Conservation (phyloP, 2,113 vertebrate genomes). For the Serilophus lunatus region DNA sequence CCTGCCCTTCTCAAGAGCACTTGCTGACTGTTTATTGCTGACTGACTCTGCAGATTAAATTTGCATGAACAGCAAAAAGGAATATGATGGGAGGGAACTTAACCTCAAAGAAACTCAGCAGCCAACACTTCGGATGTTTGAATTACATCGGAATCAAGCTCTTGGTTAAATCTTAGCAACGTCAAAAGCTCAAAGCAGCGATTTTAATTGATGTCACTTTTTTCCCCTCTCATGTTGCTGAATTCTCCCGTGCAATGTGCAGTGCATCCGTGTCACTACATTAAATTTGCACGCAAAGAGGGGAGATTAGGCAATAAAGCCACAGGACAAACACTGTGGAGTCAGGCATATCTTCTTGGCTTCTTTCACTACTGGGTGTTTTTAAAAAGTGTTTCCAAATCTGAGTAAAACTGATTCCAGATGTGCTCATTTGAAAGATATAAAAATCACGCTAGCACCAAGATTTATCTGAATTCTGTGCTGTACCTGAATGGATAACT, state of each 20-base stretch:
- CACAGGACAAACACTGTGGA: background rate
- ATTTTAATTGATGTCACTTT: conserved; percentile 10
- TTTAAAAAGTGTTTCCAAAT: conserved; percentile 1
- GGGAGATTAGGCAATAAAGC: background rate
- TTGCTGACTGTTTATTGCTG: background rate
- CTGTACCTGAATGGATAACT: conserved; percentile 17
- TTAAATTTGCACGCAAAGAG: background rate
- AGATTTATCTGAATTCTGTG: background rate
- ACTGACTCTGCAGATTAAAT: conserved; percentile 9
- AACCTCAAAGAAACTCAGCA: conserved; percentile 18
- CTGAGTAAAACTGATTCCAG: conserved; percentile 28
- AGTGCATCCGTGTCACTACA: background rate
- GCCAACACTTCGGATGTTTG: background rate
- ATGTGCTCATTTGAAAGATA: conserved; percentile 25
- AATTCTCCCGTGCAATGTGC: conserved; percentile 4
- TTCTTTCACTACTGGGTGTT: background rate
- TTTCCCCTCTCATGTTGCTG: background rate
- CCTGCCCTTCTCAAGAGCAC: background rate
- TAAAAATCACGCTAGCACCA: conserved; percentile 11
- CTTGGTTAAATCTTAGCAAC: conserved; percentile 34
- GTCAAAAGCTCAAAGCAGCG: conserved; percentile 24
- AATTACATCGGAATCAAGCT: conserved; percentile 20
- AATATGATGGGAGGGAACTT: background rate
- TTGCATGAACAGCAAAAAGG: conserved; percentile 32
- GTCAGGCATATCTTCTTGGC: conserved; percentile 5